A percentile compares a stretch with the other conserved stretches of the same genome.
Conservation (phyloP, 2,888 invertebrate genomes). For the Drosophila hamatofila region DNA sequence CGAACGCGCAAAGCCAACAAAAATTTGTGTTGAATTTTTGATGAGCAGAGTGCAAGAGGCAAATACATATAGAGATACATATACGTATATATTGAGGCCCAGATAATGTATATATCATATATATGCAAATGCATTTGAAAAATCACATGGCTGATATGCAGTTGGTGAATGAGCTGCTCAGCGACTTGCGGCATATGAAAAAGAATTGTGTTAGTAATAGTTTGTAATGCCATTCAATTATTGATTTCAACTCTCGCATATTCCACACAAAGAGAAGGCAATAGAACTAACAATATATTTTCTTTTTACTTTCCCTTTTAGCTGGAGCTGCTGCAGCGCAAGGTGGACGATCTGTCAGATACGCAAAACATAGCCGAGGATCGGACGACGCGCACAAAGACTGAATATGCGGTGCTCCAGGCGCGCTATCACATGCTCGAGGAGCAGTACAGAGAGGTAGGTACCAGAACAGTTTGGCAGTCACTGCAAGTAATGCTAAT, state of each 20-base stretch:
- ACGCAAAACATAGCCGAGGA: conserved; percentile 95
- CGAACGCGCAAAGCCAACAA: conserved; percentile 27
- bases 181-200: conserved; percentile 84
- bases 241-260: neutral
- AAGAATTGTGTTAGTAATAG: conserved; percentile 85
- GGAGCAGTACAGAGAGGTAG: conserved; percentile 90
- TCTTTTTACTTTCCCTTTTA: conserved; percentile 84
- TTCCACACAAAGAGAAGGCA: neutral
- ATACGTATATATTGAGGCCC: conserved; percentile 30
- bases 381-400: conserved; percentile 94
- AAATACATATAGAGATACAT: neutral
- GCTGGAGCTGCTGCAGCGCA: conserved; percentile 97
- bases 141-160: conserved; percentile 84
- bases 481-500: neutral
- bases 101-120: conserved; percentile 59
- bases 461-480: conserved; percentile 31
- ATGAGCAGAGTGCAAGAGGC: conserved; percentile 34
- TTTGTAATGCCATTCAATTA: neutral
- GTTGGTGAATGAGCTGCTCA: conserved; percentile 83
- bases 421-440: conserved; percentile 96
- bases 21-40: conserved; percentile 45
- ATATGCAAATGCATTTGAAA: conserved; percentile 84
- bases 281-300: neutral
- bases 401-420: conserved; percentile 96
- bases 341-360: conserved; percentile 95